Evolutionary conservation across 2,888 invertebrate species (phyloP), one percentile per base, ranked within the genome.

Genomic region (Bruchidius siliquastri): DNA sequence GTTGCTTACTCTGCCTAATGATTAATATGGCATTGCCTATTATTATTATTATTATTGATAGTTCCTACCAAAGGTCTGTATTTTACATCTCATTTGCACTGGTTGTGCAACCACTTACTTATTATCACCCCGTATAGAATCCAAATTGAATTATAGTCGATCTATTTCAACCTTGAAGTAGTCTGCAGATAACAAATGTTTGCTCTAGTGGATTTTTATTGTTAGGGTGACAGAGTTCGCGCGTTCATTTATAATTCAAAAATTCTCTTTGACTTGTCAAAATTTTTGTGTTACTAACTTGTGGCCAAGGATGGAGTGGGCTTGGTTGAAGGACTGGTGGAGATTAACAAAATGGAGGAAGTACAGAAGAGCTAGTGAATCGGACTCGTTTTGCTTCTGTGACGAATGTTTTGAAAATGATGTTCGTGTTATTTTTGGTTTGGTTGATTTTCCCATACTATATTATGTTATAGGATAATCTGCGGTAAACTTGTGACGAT

Each of bases 271-370:
- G 71, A 69, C 49, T 66, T 74, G 76, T 74, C 74, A 73, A 69
- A 74, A 67, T 70, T 72, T 68, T 20, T 66, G 22, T 21, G 70
- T 67, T 22, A 70, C 67, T 22, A 22, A 66, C 49, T 49, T 68
- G 22, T 72, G 30, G 22, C 32, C 13, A 72, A 79, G 81, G 83
- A 93, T 93, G 92, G 93, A 93, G 88, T 93, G 93, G 93, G 90
- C 91, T 81, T 93, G 93, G 92, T 88, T 93, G 83, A 93, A 93
- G 86, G 92, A 93, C 86, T 93, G 93, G 93, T 93, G 93, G 93
- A 89, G 93, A 76, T 88, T 93, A 75, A 93, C 92, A 87, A 90
- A 90, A 84, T 91, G 92, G 88, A 90, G 91, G 80, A 90, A 88
- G 84, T 88, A 87, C 82, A 89, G 90, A 84, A 87, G 87, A 80